Base-by-base conservation (phyloP, 2,888 invertebrate genomes). In the Nesidiocoris tenuis region DNA sequence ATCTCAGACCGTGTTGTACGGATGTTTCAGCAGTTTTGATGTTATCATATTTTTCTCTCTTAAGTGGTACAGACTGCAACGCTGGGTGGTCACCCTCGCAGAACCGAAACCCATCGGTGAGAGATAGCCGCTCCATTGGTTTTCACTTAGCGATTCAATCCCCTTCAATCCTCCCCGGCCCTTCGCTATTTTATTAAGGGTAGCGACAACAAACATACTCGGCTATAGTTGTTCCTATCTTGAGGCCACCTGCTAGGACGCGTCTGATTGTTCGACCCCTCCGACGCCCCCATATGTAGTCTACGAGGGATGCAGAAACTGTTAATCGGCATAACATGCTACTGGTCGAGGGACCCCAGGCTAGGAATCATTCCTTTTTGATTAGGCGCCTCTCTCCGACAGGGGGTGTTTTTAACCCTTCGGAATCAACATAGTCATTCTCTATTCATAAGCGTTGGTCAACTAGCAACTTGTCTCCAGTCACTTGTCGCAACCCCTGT, bases 121-220 rank as follows among this genome's bases (percentile, higher is more conserved):
- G 18, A 59, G 59, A 59, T 59, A 3, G 5, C 59, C 59, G 59
- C 59, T 59, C 59, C 59, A 59, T 59, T 59, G 59, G 59, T 59
- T 59, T 59, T 59, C 59, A 59, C 59, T 59, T 59, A 59, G 59
- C 59, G 54, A 16, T 16, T 16, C 9, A 59, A n/a, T n/a, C 59
- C 59, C 59, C 59, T 5, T 3, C 39, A 54, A 5, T 17, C n/a
- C 59, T 59, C 59, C 59, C 5, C 59, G n/a, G 2, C 19, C n/a
- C 54, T 54, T 12, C 54, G 9, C 54, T 16, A 54, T 12, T 16
- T 16, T n/a, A n/a, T n/a, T n/a, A n/a, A n/a, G n/a, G n/a, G n/a
- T n/a, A n/a, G n/a, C n/a, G n/a, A 39, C 39, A 39, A 39, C 39
- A 39, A 39, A 39, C 39, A 39, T 39, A 12, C 39, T 39, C 39